Percentiles rank a stretch among this genome's conserved stretches.
Evolutionary conservation across 2,888 invertebrate genomes (phyloP).

Genomic region (Dryococelus australis): DNA sequence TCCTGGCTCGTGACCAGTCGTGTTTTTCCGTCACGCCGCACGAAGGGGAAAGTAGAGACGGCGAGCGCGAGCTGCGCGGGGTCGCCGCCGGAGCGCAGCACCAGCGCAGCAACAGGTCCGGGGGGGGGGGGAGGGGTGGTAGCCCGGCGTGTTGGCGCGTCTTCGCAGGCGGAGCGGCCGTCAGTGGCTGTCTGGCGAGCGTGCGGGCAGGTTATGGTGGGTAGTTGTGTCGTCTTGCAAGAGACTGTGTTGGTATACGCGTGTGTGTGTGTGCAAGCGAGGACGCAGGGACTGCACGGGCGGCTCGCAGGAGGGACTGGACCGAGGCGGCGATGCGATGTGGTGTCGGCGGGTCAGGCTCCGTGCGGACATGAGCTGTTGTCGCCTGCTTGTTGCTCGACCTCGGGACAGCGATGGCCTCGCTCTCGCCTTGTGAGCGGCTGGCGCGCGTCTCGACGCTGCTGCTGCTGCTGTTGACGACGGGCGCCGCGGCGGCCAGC

Average conservation of each 20-base stretch:
- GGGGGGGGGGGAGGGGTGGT: background rate
- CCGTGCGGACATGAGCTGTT: background rate
- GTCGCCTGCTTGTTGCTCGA: background rate
- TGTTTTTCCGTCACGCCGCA: background rate
- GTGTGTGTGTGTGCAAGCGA: background rate
- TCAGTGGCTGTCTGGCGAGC: background rate
- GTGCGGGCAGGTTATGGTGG: too few species aligned
- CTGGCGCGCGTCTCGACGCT: background rate
- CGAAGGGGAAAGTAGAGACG: background rate
- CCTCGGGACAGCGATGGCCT: background rate
- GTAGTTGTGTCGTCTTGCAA: too few species aligned
- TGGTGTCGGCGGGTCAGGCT: background rate
- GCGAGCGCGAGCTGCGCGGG: background rate
- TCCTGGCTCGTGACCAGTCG: background rate
- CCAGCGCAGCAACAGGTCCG: background rate
- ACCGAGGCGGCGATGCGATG: background rate
- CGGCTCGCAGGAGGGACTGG: background rate
- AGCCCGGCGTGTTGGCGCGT: background rate
- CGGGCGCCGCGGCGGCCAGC: conserved; percentile 59
- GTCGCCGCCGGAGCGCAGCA: background rate
- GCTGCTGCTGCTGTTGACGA: background rate
- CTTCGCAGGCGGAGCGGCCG: background rate
- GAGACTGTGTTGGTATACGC: background rate
- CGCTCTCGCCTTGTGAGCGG: background rate
- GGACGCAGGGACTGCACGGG: too few species aligned